Conservation (phyloP, 2,113 vertebrate genomes). For the Chionis minor region DNA sequence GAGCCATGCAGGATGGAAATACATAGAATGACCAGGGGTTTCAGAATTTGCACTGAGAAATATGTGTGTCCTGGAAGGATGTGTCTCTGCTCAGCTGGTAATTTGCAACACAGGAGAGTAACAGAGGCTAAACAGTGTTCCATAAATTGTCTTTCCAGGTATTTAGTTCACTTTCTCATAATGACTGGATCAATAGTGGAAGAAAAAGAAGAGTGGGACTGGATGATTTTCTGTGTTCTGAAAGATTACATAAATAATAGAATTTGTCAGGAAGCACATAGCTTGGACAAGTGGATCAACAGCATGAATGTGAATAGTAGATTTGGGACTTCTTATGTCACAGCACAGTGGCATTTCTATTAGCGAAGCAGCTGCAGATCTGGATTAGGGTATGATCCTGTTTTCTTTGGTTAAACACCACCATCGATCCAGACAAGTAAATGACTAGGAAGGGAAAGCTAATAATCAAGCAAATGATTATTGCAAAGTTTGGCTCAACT, state of each 20-base stretch:
- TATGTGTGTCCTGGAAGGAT: neutral
- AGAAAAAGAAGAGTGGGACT: neutral
- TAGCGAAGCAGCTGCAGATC: neutral
- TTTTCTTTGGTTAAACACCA: neutral
- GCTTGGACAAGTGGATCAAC: neutral
- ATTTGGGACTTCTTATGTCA: neutral
- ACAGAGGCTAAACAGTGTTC: neutral
- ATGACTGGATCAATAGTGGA: neutral
- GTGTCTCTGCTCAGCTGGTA: neutral
- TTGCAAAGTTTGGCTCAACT: neutral
- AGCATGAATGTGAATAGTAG: neutral
- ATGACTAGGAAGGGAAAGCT: neutral
- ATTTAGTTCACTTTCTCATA: neutral
- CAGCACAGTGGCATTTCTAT: neutral
- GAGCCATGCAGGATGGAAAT: too few relatives aligned
- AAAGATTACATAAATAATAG: neutral
- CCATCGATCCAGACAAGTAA: neutral
- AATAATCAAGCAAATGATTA: neutral
- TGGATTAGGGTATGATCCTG: neutral
- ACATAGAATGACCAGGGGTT: accelerated
- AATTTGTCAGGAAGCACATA: neutral
- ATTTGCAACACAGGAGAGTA: neutral
- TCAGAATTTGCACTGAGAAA: neutral
- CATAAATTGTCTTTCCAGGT: neutral
- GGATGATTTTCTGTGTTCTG: neutral